These are phyloP conservation scores for Melanchra persicariae DNA, from an alignment of 2,888 invertebrate genomes.

Conservation along the genomic window DNA sequence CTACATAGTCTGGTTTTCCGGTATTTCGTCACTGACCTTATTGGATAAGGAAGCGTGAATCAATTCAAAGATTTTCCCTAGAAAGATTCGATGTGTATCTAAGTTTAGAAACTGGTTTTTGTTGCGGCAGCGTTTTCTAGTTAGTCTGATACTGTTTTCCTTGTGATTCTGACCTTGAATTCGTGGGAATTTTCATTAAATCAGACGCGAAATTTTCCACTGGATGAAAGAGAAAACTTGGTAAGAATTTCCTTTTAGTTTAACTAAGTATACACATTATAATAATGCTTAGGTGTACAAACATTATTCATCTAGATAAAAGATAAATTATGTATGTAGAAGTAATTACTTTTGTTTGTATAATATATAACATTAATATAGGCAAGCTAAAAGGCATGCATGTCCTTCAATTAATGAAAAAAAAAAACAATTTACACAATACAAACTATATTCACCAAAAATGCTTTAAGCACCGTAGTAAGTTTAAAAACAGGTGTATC, in stretches of 20 bases:
- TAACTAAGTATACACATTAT: background rate
- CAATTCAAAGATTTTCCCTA: slow-evolving; percentile 21
- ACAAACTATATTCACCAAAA: slow-evolving; percentile 15
- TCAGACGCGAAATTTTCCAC: background rate
- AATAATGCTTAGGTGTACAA: background rate
- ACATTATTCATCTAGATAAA: background rate
- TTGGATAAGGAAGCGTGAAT: slow-evolving; percentile 37
- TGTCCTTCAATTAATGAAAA: slow-evolving; percentile 17
- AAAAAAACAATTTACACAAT: slow-evolving; percentile 3
- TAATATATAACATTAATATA: background rate
- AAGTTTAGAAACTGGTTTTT: slow-evolving; percentile 41
- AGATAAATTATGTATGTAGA: background rate
- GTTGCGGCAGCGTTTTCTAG: slow-evolving; percentile 22
- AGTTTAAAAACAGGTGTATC: slow-evolving; percentile 41
- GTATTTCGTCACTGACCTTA: slow-evolving; percentile 50
- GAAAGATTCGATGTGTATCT: slow-evolving; percentile 26
- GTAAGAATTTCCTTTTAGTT: background rate
- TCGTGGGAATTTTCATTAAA: slow-evolving; percentile 8
- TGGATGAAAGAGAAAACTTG: background rate
- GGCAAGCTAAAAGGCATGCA: background rate
- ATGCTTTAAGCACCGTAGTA: slow-evolving; percentile 6
- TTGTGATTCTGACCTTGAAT: slow-evolving; percentile 27
- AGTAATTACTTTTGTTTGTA: background rate
- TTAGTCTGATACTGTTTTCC: slow-evolving; percentile 32
- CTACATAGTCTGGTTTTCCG: slow-evolving; percentile 32